Conservation (phyloP, 2,113 vertebrate species). For the Cavia porcellus region DNA sequence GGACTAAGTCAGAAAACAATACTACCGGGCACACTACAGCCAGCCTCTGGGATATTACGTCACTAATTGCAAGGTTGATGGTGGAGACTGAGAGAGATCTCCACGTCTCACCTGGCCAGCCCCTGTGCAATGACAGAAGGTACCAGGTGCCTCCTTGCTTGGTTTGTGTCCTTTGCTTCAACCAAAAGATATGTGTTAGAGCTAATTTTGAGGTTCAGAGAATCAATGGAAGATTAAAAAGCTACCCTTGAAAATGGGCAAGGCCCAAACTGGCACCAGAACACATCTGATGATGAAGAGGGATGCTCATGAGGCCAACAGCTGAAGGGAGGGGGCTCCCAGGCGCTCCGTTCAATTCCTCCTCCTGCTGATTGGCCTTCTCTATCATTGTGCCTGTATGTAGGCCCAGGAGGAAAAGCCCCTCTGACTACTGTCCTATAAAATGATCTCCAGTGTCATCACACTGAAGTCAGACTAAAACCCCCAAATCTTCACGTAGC, state of each 20-base stretch:
- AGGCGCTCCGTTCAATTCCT: background rate
- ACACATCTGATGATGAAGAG: background rate
- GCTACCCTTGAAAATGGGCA: background rate
- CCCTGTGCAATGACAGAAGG: background rate
- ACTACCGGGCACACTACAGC: background rate
- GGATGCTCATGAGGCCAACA: background rate
- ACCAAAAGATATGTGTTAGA: constrained; percentile 24
- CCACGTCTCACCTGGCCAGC: background rate
- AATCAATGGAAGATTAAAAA: constrained; percentile 48
- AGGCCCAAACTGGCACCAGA: background rate
- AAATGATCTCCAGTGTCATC: background rate
- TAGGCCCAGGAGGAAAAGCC: background rate
- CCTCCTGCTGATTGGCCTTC: background rate
- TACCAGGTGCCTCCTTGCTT: background rate
- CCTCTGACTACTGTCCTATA: background rate
- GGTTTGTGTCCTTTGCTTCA: background rate
- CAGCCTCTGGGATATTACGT: background rate
- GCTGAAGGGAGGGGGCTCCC: background rate
- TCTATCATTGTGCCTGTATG: background rate
- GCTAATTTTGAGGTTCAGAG: background rate
- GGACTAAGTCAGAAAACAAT: background rate
- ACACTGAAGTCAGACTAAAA: constrained; percentile 16
- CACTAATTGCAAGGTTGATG: background rate
- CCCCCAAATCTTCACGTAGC: background rate
- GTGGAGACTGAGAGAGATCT: background rate